Conservation (phyloP, 2,888 invertebrate genomes). For the Hypomecis atomaria region DNA sequence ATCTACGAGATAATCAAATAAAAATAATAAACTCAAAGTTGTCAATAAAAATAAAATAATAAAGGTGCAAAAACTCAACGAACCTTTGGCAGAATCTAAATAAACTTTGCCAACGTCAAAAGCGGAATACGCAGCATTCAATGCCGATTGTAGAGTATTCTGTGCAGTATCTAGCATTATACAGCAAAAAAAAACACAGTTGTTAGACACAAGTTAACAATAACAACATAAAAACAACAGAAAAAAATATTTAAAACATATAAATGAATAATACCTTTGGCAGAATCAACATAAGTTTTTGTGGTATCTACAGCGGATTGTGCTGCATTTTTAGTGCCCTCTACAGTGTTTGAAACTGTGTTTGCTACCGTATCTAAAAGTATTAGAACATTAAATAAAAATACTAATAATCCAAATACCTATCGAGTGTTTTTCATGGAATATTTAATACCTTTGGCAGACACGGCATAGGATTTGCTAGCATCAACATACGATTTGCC, state of each 20-base stretch:
- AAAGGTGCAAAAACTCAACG: conserved; percentile 27
- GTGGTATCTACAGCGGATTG: conserved; percentile 63
- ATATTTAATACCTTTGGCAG: conserved; percentile 35
- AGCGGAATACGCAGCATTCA: conserved; percentile 64
- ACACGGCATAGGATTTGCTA: conserved; percentile 57
- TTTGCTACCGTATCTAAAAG: conserved; percentile 58
- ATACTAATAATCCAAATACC: too few relatives aligned
- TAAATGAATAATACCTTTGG: conserved; percentile 61
- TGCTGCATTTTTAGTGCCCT: conserved; percentile 61
- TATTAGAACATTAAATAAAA: background rate
- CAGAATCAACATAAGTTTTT: conserved; percentile 63
- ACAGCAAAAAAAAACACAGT: conserved; percentile 42
- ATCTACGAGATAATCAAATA: conserved; percentile 57
- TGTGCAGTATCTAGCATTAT: conserved; percentile 64
- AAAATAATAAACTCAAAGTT: conserved; percentile 4
- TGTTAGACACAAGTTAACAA: conserved; percentile 38
- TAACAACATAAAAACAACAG: conserved; percentile 29
- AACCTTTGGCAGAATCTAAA: conserved; percentile 63
- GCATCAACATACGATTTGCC: conserved; percentile 57
- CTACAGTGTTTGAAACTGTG: conserved; percentile 59
- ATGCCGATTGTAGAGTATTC: conserved; percentile 60
- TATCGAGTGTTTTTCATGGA: background rate
- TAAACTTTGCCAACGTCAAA: conserved; percentile 65
- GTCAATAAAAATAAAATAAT: conserved; percentile 7
- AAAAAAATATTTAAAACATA: conserved; percentile 24